These are phyloP conservation scores for Muricea muricata DNA, from an alignment of 92 coral and sea anemone species.

Conservation along the genomic window DNA sequence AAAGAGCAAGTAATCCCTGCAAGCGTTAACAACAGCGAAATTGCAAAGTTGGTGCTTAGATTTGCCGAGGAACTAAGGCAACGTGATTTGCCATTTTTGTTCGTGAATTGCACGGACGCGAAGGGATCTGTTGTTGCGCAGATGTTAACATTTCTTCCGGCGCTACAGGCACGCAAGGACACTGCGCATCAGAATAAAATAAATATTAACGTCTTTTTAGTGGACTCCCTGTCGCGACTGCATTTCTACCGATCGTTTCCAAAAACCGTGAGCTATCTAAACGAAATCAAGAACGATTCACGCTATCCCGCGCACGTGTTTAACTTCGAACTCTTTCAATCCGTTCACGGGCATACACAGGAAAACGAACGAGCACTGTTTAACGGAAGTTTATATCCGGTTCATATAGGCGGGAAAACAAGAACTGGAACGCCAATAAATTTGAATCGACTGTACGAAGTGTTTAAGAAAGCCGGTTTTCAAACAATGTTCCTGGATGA, in stretches of 20 bases:
- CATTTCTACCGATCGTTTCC: conserved; percentile 96
- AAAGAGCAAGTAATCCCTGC: neutral
- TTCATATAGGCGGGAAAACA: neutral
- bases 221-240: conserved; percentile 84
- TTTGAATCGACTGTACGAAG: conserved; percentile 65
- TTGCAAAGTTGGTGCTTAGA: neutral
- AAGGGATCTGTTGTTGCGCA: conserved; percentile 5
- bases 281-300: conserved; percentile 57
- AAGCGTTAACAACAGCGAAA: neutral
- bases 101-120: conserved; percentile 28
- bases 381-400: conserved; percentile 52
- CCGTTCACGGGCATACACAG: conserved; percentile 72
- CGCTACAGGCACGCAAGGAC: neutral
- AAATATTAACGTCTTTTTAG: conserved; percentile 76
- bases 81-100: conserved; percentile 33
- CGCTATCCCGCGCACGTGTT: conserved; percentile 49
- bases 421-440: neutral
- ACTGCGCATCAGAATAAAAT: neutral
- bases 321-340: conserved; percentile 35
- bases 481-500: conserved; percentile 88
- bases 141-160: conserved; percentile 17
- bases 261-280: conserved; percentile 67
- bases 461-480: conserved; percentile 75
- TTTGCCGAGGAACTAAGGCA: neutral
- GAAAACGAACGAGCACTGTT: conserved; percentile 87